These are phyloP conservation scores for Xiphophorus maculatus DNA, from an alignment of 2,113 vertebrate genomes.

Conservation along the genomic window DNA sequence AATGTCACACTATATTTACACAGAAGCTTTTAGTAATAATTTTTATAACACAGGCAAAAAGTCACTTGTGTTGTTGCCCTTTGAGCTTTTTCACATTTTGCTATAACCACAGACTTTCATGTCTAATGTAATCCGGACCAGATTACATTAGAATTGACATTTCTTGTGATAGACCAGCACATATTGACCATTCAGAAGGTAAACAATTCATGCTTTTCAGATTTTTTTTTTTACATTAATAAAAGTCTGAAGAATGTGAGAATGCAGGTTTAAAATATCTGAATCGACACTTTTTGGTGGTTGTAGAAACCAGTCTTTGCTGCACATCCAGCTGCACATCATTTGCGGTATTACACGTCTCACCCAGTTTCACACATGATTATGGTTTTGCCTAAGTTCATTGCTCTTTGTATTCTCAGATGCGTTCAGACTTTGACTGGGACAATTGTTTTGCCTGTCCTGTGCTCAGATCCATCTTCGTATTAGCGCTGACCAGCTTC, in stretches of 20 bases:
- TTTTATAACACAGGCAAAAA: no score
- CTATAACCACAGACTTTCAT: no score
- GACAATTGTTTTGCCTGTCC: background rate
- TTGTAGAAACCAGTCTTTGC: background rate
- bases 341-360: background rate
- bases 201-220: no score
- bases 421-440: background rate
- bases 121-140: no score
- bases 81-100: no score
- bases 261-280: background rate
- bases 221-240: no score
- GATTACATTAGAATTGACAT: no score
- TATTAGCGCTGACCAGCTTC: background rate
- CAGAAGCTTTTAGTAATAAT: no score
- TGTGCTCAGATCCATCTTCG: background rate
- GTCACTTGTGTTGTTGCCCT: no score
- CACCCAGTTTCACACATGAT: background rate
- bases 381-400: background rate
- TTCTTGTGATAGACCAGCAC: no score
- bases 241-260: background rate
- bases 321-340: background rate
- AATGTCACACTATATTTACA: no score
- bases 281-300: background rate
- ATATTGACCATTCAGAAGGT: no score
- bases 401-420: background rate